A percentile compares a stretch with the other conserved stretches of the same genome.
Evolutionary conservation across 23 tunicate genomes (phyloP).

Genomic region (Clavelina lepadiformis): DNA sequence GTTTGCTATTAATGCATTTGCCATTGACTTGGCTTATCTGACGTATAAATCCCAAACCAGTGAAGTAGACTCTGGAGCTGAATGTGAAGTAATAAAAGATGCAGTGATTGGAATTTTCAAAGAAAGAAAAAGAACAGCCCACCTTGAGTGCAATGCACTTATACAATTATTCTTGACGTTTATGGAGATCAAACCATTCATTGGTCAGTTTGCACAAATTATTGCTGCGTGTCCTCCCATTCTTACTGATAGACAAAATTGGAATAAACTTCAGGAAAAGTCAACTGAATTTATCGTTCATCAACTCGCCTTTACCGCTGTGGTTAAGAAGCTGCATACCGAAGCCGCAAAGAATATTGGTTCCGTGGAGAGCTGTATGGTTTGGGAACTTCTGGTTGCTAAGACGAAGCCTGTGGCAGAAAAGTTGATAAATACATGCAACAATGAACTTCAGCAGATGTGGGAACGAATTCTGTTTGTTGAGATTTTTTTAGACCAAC

Average conservation of each 20-base stretch:
- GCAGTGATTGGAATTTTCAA: neutral
- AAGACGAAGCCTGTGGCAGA: conserved; percentile 20
- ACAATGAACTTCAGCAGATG: neutral
- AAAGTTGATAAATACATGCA: neutral
- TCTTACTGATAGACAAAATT: conserved; percentile 3
- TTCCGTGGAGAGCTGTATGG: conserved; percentile 8
- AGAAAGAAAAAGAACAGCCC: neutral
- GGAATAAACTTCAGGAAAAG: conserved; percentile 23
- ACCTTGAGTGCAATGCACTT: conserved; percentile 18
- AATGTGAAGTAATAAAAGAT: conserved; percentile 5
- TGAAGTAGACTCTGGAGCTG: neutral
- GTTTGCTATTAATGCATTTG: conserved; percentile 1
- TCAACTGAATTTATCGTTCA: conserved; percentile 9
- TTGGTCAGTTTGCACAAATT: conserved; percentile 24
- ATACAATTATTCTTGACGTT: conserved; percentile 30
- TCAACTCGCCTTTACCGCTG: conserved; percentile 16
- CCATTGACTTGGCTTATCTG: conserved; percentile 9
- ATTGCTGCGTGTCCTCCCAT: conserved; percentile 20
- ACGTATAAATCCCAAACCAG: conserved; percentile 15
- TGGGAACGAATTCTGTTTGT: conserved; percentile 38
- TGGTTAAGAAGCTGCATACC: conserved; percentile 11
- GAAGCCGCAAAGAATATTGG: conserved; percentile 15
- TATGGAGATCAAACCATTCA: conserved; percentile 4
- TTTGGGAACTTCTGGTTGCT: conserved; percentile 22
- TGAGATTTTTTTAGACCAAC: conserved; percentile 32